Evolutionary conservation across 1,140 invertebrate genomes (phyloP), one percentile per base, ranked within the genome.

Genomic region (Argopecten irradians): DNA sequence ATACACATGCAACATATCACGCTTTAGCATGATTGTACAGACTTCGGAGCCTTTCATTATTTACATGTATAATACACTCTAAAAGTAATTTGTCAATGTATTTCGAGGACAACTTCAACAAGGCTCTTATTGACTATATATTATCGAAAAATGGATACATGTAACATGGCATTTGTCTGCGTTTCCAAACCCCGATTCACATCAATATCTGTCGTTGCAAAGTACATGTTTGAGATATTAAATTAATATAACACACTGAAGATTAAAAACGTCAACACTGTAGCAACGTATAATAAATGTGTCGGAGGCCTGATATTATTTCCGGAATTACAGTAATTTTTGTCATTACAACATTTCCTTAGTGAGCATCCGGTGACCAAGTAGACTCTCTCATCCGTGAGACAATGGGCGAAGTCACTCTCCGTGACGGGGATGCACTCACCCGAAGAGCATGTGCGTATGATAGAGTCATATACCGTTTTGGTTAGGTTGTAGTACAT

Each of bases 291-390:
- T 71, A 71, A 28, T 28, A n/a, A 3, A 22, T 28, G 55, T 22
- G 28, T 16, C n/a, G 7, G 55, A 28, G n/a, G 55, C n/a, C 13
- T 22, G 22, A 5, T 0, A 2, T 28, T 8, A n/a, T 71, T 71
- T 84, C 82, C 86, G 9, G 39, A 33, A 85, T 88, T 88, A 43
- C 87, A 88, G 8, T 84, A 88, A n/a, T 88, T 46, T 88, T 85
- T 85, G 43, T 88, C 87, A 34, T 85, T 46, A 88, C 87, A 88
- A 36, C 87, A 88, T 9, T 34, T 85, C 28, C 43, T 34, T 8
- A 55, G 41, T 11, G 87, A 33, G 43, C 87, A 88, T 9, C 87
- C 87, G 19, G 33, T 84, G n/a, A 88, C 43, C 71, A 34, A 85
- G 33, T 88, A 88, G 9, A 55, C 3, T 8, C 87, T 36, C 9